These are phyloP conservation scores for Pungitius pungitius DNA, from an alignment of 2,113 vertebrate genomes.

Conservation along the genomic window DNA sequence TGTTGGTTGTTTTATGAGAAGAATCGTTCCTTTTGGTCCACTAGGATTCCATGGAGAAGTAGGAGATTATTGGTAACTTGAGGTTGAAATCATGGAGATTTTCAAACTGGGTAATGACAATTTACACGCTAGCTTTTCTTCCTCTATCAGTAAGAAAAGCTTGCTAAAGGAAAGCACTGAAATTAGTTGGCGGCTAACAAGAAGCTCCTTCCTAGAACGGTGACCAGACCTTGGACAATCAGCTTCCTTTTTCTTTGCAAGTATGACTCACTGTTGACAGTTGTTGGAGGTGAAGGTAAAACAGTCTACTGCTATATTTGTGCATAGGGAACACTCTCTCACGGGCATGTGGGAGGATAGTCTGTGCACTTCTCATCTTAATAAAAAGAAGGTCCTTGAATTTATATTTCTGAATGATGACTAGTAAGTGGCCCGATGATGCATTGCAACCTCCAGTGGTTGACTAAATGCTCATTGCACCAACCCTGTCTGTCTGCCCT, in stretches of 20 bases:
- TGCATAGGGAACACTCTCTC: not conserved
- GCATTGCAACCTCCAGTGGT: slow-evolving; percentile 80
- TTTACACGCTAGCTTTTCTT: no score
- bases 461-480: slow-evolving; percentile 72
- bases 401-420: slow-evolving; percentile 54
- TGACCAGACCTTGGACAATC: not conserved
- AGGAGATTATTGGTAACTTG: not conserved
- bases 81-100: not conserved
- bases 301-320: slow-evolving; percentile 9
- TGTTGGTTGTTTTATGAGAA: not conserved
- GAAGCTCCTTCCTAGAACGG: not conserved
- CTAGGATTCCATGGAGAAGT: not conserved
- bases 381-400: slow-evolving; percentile 30
- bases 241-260: not conserved
- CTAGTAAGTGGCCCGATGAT: slow-evolving; percentile 83
- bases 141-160: not conserved
- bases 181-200: not conserved
- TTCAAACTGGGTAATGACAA: not conserved
- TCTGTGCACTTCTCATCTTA: slow-evolving; percentile 14
- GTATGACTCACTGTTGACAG: slow-evolving; percentile 16
- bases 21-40: not conserved
- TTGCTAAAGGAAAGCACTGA: not conserved
- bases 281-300: slow-evolving; percentile 30
- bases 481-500: slow-evolving; percentile 69
- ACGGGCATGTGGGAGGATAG: slow-evolving; percentile 2